Evolutionary conservation across 2,888 invertebrate species (phyloP).

Genomic region (Odontocerum albicorne): DNA sequence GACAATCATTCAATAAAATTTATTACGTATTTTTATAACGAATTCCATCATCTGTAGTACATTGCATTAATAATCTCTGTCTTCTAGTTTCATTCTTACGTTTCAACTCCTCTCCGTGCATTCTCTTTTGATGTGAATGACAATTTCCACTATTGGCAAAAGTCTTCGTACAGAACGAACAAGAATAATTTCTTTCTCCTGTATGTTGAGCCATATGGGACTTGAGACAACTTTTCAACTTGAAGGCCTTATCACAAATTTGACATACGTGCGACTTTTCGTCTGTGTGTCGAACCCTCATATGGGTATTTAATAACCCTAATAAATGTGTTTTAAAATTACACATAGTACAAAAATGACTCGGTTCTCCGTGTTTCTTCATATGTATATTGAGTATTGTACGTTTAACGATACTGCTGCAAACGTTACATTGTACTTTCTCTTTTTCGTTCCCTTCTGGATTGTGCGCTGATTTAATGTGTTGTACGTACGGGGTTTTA

Average conservation of each 20-base stretch:
- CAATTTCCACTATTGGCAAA: slow-evolving; percentile 27
- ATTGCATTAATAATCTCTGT: no score
- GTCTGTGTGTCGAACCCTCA: slow-evolving; percentile 25
- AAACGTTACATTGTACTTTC: slow-evolving; percentile 11
- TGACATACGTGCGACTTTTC: slow-evolving; percentile 28
- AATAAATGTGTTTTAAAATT: slow-evolving; percentile 10
- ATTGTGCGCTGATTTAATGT: slow-evolving; percentile 18
- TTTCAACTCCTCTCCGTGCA: slow-evolving; percentile 15
- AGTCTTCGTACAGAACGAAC: slow-evolving; percentile 26
- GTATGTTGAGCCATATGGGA: slow-evolving; percentile 33
- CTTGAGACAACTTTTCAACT: slow-evolving; percentile 21
- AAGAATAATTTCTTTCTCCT: slow-evolving; percentile 28
- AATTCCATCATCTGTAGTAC: no score
- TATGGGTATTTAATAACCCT: slow-evolving; percentile 12
- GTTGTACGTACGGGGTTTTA: slow-evolving; percentile 11
- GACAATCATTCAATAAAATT: no score
- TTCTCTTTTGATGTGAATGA: slow-evolving; percentile 24
- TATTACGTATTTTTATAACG: no score
- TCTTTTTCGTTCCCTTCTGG: not conserved
- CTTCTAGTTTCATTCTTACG: no score
- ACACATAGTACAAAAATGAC: slow-evolving; percentile 14
- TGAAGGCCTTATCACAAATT: slow-evolving; percentile 28
- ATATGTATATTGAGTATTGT: slow-evolving; percentile 7
- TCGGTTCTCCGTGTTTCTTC: slow-evolving; percentile 12
- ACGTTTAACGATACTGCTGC: slow-evolving; percentile 5